phyloP scores from a whole-genome alignment of 2,888 invertebrate species.

The Stenurella melanura region DNA sequence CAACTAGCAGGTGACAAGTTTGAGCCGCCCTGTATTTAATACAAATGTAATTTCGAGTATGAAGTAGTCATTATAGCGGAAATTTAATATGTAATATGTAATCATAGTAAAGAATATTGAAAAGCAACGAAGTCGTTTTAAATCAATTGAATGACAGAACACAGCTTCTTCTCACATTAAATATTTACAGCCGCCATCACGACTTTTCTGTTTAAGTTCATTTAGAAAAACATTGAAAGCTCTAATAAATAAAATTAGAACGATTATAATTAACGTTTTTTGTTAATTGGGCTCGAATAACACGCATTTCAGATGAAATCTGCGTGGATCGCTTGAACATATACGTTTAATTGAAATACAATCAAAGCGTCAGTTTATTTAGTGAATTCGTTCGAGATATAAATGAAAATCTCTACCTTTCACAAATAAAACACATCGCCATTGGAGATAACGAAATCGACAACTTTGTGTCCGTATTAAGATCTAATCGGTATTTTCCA shows the following conservation, averaged over 20 bases:
- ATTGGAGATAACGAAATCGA: slow-evolving; percentile 34
- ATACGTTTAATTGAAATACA: slow-evolving; percentile 67
- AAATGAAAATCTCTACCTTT: slow-evolving; percentile 60
- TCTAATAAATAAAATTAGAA: slow-evolving; percentile 7
- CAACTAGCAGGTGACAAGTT: no score
- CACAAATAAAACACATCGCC: slow-evolving; percentile 29
- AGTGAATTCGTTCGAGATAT: slow-evolving; percentile 66
- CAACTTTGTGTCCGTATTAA: slow-evolving; percentile 15
- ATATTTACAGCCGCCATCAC: neutral
- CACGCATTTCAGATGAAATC: slow-evolving; percentile 6
- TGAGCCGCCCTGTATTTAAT: no score
- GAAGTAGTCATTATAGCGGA: no score
- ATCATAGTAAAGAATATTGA: no score
- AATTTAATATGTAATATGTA: no score
- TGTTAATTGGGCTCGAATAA: neutral
- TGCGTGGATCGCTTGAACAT: slow-evolving; percentile 50
- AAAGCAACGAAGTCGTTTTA: no score
- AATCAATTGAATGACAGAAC: no score
- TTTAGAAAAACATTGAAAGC: neutral
- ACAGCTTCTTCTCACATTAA: no score
- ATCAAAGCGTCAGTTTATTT: slow-evolving; percentile 68
- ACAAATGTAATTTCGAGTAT: no score
- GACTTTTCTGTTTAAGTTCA: neutral
- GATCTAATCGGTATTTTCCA: slow-evolving; percentile 35
- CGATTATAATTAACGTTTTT: slow-evolving; percentile 16